Evolutionary conservation across 2,113 vertebrate genomes (phyloP).

Genomic region (Mugil cephalus): DNA sequence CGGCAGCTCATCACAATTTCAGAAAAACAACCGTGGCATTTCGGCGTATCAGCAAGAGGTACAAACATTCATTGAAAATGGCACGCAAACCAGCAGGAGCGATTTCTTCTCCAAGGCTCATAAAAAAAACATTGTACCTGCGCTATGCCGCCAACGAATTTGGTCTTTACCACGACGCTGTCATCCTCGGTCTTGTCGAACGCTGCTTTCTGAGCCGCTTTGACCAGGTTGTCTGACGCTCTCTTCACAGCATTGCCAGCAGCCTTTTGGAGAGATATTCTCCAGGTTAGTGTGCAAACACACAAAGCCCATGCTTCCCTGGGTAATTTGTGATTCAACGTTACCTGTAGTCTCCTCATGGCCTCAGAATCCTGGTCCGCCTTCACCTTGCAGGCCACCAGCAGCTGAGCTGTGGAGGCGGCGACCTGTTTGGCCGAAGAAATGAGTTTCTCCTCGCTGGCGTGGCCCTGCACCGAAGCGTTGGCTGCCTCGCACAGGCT

Average conservation of each 20-base stretch:
- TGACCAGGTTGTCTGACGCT: slow-evolving; percentile 97
- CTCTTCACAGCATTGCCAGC: slow-evolving; percentile 98
- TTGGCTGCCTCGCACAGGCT: slow-evolving; percentile 97
- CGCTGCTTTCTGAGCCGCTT: slow-evolving; percentile 96
- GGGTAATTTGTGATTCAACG: slow-evolving; percentile 3
- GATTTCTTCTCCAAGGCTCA: slow-evolving; percentile 11
- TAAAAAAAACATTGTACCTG: slow-evolving; percentile 84
- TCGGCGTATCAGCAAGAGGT: slow-evolving; percentile 28
- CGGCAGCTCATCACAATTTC: slow-evolving; percentile 43
- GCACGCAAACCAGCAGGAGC: slow-evolving; percentile 33
- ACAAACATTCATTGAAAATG: slow-evolving; percentile 51
- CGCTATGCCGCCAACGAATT: slow-evolving; percentile 98
- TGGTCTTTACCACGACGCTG: slow-evolving; percentile 96
- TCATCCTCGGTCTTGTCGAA: slow-evolving; percentile 96
- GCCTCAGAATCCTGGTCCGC: slow-evolving; percentile 97
- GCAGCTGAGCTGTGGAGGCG: slow-evolving; percentile 95
- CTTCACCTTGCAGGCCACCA: slow-evolving; percentile 99
- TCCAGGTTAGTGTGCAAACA: slow-evolving; percentile 18
- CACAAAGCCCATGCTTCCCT: background rate
- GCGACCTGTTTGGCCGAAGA: slow-evolving; percentile 98
- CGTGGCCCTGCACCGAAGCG: slow-evolving; percentile 96
- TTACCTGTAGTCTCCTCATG: slow-evolving; percentile 97
- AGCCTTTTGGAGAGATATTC: slow-evolving; percentile 79
- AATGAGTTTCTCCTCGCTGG: slow-evolving; percentile 99
- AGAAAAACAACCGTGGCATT: slow-evolving; percentile 52